These are phyloP conservation scores for Limnodromus scolopaceus DNA, from an alignment of 2,797 vertebrate genomes.

Conservation along the genomic window DNA sequence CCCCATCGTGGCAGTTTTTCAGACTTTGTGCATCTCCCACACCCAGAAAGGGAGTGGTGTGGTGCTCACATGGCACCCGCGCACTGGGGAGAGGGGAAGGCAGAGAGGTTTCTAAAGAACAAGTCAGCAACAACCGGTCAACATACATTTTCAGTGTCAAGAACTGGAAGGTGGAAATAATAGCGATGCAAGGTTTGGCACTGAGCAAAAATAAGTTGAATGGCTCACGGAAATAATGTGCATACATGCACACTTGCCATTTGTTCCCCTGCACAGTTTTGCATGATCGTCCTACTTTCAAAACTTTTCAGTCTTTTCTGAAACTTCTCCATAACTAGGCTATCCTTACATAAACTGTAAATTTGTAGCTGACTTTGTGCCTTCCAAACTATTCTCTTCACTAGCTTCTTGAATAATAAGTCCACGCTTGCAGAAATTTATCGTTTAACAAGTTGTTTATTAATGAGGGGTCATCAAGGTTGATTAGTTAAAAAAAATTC, in stretches of 20 bases:
- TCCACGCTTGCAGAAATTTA: neutral
- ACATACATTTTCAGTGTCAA: neutral
- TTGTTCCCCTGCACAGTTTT: neutral
- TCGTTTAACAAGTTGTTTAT: conserved; percentile 18
- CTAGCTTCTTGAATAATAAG: neutral
- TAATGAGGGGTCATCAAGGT: conserved; percentile 24
- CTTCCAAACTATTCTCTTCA: neutral
- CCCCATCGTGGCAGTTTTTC: neutral
- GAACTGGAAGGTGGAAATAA: neutral
- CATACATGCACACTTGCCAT: neutral
- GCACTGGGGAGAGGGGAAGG: neutral
- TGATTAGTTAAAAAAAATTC: neutral
- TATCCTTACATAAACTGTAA: neutral
- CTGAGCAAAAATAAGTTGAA: neutral
- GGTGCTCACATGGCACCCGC: neutral
- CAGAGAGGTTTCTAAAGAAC: neutral
- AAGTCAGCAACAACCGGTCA: neutral
- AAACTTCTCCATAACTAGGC: neutral
- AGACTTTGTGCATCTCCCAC: neutral
- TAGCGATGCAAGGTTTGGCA: neutral
- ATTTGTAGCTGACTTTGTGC: neutral
- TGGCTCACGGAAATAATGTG: neutral
- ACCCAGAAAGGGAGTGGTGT: neutral
- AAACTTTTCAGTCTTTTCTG: neutral
- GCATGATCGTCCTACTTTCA: neutral